Percentiles rank a stretch among this genome's conserved stretches.
These are phyloP conservation scores for Leptodactylus fallax DNA, from an alignment of 2,797 vertebrate species.

Conservation along the genomic window DNA sequence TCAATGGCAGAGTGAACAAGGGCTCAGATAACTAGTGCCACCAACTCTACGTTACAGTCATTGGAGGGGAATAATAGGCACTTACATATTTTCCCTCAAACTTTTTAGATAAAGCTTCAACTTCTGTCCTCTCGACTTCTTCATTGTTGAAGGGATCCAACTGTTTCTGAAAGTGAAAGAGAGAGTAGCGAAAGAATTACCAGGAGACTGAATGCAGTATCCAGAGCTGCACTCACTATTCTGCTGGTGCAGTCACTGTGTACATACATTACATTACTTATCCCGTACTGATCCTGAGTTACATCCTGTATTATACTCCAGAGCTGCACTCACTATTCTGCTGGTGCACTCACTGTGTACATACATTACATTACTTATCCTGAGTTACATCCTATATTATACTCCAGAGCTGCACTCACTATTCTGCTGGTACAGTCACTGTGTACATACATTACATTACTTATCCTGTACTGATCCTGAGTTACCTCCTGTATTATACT, in stretches of 20 bases:
- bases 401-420: not conserved
- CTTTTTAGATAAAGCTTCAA: constrained; percentile 80
- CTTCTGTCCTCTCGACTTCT: constrained; percentile 79
- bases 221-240: no score
- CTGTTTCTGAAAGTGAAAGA: constrained; percentile 74
- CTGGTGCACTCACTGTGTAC: not conserved
- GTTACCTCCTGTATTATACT: not conserved
- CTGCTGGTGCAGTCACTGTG: no score
- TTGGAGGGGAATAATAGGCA: not conserved
- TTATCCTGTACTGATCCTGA: constrained; percentile 2
- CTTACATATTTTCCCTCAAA: constrained; percentile 91
- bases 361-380: not conserved
- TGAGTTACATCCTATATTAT: constrained; percentile 6
- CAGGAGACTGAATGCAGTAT: no score
- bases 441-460: not conserved
- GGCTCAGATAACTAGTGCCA: no score
- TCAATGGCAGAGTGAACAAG: not conserved
- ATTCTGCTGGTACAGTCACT: constrained; percentile 6
- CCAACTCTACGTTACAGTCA: not conserved
- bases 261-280: not conserved
- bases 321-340: not conserved
- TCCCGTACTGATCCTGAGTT: not conserved
- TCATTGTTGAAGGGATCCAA: constrained; percentile 77
- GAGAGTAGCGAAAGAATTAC: no score
- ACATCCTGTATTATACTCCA: constrained; percentile 1